Base-by-base conservation (phyloP, 2,797 vertebrate genomes). In the Darevskia nairensis region DNA sequence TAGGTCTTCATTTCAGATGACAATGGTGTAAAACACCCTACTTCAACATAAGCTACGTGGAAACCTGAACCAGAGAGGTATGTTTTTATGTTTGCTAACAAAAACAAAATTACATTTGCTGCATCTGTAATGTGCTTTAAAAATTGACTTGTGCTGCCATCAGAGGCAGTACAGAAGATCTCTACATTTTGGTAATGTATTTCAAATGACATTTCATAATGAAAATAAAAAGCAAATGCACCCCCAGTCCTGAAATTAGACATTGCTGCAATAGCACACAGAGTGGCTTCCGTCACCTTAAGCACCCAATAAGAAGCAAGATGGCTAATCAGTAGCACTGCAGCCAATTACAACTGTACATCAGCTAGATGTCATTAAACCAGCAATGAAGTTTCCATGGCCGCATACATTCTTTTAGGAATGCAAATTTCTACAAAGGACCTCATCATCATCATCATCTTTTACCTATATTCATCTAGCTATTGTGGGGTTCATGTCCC, bases 41-140 rank as follows among this genome's bases (percentile, higher is more conserved):
- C 8, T 75, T 84, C 82, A 92, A 86, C 89, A 90, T 92, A 88
- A 88, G 80, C 7, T 0, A 23, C 25, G 25, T 71, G 82, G 90
- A 93, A 88, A 25, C 46, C 79, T 90, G 9, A 82, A 88, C 91
- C 71, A 90, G 89, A 94, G 91, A 90, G 2, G 10, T 64, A 61
- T 83, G 89, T 35, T 90, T 91, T 91, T 91, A 89, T 72, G 84
- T 44, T 91, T 83, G 88, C 0, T 6, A 89, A 93, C 92, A 75
- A 91, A 92, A 93, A 90, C 88, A 82, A 87, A 91, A 92, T 92
- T 91, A 80, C 88, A 79, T 90, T 93, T 90, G 84, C 66, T 90
- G 44, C 55, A 89, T 84, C 77, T 77, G 90, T 85, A 94, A 90
- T 90, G 88, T 87, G 81, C 79, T 89, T 91, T 90, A 64, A 88